These are phyloP conservation scores for Lacanobia wlatinum DNA, from an alignment of 2,888 invertebrate genomes.

Conservation along the genomic window DNA sequence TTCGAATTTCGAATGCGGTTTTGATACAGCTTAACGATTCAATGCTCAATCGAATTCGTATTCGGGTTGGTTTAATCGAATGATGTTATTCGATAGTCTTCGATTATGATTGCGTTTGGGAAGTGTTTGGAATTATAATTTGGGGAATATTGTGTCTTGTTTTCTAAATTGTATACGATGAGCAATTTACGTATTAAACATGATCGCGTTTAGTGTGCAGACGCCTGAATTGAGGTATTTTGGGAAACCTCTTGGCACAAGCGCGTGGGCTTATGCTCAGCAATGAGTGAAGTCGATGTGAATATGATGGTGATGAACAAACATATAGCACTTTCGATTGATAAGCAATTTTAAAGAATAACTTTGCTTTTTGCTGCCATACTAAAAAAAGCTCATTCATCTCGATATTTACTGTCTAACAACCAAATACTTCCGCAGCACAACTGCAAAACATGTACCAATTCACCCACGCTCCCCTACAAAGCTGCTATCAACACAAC, in stretches of 20 bases:
- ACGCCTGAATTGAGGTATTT: neutral
- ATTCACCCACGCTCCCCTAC: neutral
- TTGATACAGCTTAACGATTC: slow-evolving; percentile 60
- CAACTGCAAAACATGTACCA: neutral
- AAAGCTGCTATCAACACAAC: slow-evolving; percentile 40
- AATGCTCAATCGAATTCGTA: slow-evolving; percentile 58
- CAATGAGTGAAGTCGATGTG: too few species aligned
- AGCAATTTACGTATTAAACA: neutral
- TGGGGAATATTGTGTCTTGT: neutral
- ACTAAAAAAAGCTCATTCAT: neutral
- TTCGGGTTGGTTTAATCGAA: slow-evolving; percentile 56
- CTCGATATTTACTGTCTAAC: neutral
- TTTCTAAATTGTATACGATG: neutral
- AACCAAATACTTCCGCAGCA: neutral
- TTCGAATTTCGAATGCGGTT: slow-evolving; percentile 60
- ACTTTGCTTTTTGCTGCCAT: rapidly evolving
- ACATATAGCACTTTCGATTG: too few species aligned
- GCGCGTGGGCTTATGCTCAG: too few species aligned
- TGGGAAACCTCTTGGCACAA: too few species aligned
- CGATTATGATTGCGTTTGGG: slow-evolving; percentile 45
- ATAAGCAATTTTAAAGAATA: too few species aligned
- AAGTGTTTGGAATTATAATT: slow-evolving; percentile 36
- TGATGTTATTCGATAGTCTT: slow-evolving; percentile 46
- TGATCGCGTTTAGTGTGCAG: too few species aligned
- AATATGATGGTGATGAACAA: too few species aligned